Percentiles rank a stretch among this genome's conserved stretches.
These are phyloP conservation scores for Drosophila nigricruria DNA, from an alignment of 2,888 invertebrate genomes.

Conservation along the genomic window DNA sequence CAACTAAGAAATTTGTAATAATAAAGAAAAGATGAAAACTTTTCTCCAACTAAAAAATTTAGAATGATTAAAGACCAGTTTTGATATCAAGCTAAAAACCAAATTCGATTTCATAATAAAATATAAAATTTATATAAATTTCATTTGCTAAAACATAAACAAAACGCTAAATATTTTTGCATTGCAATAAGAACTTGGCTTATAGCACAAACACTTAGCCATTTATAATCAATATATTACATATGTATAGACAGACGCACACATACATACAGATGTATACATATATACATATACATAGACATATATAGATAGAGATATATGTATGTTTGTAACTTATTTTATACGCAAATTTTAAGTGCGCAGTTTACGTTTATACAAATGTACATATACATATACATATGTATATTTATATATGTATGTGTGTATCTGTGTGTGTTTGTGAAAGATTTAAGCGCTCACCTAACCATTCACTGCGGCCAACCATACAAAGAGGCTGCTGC, in stretches of 20 bases:
- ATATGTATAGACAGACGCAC: conserved; percentile 3
- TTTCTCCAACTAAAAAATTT: not conserved
- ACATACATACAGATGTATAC: not conserved
- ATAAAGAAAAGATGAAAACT: not conserved
- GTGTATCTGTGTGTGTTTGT: conserved; percentile 14
- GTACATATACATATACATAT: not conserved
- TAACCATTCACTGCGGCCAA: conserved; percentile 45
- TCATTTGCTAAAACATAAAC: not conserved
- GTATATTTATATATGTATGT: not conserved
- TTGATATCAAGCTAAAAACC: too few species aligned
- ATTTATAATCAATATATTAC: conserved; percentile 40
- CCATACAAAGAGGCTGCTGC: conserved; percentile 45
- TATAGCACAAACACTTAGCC: conserved; percentile 13
- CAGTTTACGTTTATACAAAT: conserved; percentile 40
- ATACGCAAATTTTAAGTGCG: conserved; percentile 55
- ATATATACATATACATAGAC: not conserved
- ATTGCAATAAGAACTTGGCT: conserved; percentile 3
- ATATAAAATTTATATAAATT: not conserved
- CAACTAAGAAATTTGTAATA: not conserved
- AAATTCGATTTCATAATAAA: not conserved
- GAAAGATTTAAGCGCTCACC: conserved; percentile 46
- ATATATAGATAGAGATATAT: not conserved
- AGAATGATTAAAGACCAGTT: not conserved
- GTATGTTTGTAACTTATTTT: conserved; percentile 19
- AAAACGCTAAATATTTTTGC: not conserved